Conservation (phyloP, 2,113 vertebrate species). For the Pavo muticus region DNA sequence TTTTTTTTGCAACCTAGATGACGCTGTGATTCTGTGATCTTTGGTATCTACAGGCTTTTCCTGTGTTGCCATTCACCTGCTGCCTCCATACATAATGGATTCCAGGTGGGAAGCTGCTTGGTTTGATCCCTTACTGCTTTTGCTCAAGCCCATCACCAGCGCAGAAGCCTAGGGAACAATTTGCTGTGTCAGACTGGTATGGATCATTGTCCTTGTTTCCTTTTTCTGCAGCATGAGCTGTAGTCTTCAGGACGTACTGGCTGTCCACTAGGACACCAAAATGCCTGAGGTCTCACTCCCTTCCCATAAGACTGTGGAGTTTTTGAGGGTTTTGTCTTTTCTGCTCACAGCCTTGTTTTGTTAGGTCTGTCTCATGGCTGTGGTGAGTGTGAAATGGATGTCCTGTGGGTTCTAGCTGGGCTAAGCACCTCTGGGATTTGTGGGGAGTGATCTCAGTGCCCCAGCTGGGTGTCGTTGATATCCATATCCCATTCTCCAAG, state of each 20-base stretch:
- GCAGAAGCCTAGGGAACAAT: not conserved
- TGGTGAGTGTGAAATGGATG: not conserved
- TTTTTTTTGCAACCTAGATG: not conserved
- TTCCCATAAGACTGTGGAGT: not conserved
- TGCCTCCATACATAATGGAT: not conserved
- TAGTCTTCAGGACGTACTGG: not conserved
- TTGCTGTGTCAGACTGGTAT: not conserved
- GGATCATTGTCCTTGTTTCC: not conserved
- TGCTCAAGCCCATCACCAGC: no score
- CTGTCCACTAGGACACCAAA: not conserved
- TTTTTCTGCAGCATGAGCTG: not conserved
- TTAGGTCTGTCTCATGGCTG: not conserved
- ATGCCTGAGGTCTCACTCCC: not conserved
- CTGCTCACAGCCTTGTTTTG: not conserved
- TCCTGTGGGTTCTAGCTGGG: not conserved
- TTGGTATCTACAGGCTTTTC: not conserved
- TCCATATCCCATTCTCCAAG: not conserved
- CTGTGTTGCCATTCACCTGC: not conserved
- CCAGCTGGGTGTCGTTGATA: not conserved
- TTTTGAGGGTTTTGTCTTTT: not conserved
- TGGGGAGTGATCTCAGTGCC: conserved; percentile 17
- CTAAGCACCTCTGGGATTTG: conserved; percentile 16
- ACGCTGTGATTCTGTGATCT: not conserved
- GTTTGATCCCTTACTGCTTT: not conserved
- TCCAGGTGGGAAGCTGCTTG: no score